phyloP scores from a whole-genome alignment of 2,888 invertebrate genomes.

The Trissolcus japonicus region DNA sequence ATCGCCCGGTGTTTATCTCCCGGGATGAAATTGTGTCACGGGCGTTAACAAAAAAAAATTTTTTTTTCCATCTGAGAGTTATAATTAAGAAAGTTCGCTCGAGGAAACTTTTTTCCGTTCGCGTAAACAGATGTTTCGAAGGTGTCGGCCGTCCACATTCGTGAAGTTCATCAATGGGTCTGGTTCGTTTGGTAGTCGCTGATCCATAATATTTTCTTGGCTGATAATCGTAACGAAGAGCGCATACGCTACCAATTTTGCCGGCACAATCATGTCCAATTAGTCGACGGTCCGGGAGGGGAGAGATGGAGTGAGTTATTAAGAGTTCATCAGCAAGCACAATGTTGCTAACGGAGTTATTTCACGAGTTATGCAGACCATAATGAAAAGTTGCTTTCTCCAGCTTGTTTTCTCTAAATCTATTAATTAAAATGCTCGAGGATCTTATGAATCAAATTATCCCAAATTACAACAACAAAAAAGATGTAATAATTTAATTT shows the following conservation, averaged over 20 bases:
- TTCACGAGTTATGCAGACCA: conserved; percentile 24
- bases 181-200: conserved; percentile 41
- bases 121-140: conserved; percentile 24
- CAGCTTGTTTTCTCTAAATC: too few relatives aligned
- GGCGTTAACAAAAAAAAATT: not conserved
- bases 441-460: too few relatives aligned
- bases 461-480: too few relatives aligned
- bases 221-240: conserved; percentile 16
- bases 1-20: too few relatives aligned
- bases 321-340: conserved; percentile 48
- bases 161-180: conserved; percentile 35
- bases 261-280: conserved; percentile 42
- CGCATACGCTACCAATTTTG: conserved; percentile 28
- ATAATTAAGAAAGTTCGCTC: conserved; percentile 14
- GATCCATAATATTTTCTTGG: conserved; percentile 41
- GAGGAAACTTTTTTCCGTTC: conserved; percentile 3
- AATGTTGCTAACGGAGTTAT: conserved; percentile 31
- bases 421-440: too few relatives aligned
- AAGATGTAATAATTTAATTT: too few relatives aligned
- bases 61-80: conserved; percentile 4
- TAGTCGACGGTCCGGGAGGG: conserved; percentile 24
- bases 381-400: too few relatives aligned
- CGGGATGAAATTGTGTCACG: too few relatives aligned
- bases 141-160: conserved; percentile 29
- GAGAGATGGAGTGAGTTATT: conserved; percentile 11